A percentile compares a stretch with the other conserved stretches of the same genome.
Conservation (phyloP, 2,888 invertebrate species). For the Pachymerium ferrugineum region DNA sequence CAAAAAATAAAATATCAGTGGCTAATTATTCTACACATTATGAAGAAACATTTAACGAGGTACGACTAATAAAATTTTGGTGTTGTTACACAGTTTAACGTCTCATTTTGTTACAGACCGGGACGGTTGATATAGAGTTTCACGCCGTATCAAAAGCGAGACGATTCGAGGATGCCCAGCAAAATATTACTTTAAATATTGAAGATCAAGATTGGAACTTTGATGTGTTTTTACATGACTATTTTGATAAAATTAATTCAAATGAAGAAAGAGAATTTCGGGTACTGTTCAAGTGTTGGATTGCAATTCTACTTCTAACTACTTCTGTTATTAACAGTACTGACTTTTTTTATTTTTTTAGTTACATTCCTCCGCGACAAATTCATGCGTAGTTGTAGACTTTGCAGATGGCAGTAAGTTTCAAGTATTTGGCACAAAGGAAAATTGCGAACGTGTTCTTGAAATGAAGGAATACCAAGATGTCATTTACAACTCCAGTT, state of each 20-base stretch:
- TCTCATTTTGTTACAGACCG: too few species aligned
- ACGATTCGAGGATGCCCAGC: too few species aligned
- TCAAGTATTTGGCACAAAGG: neutral
- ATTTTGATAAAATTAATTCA: neutral
- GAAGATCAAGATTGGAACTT: neutral
- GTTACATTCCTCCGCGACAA: neutral
- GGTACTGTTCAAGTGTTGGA: too few species aligned
- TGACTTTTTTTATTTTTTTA: neutral
- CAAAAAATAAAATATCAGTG: too few species aligned
- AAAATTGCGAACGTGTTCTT: neutral
- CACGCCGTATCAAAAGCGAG: too few species aligned
- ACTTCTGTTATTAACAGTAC: too few species aligned
- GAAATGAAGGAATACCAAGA: neutral
- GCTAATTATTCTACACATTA: too few species aligned
- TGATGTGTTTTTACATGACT: neutral
- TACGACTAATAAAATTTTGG: too few species aligned
- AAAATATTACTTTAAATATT: neutral
- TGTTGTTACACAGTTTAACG: too few species aligned
- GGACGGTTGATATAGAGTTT: too few species aligned
- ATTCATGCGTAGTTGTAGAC: neutral
- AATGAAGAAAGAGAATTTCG: neutral
- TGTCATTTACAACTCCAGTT: neutral
- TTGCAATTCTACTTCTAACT: too few species aligned
- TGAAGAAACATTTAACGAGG: too few species aligned
- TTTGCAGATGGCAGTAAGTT: neutral